A percentile compares a stretch with the other conserved stretches of the same genome.
Conservation (phyloP, 2,113 vertebrate genomes). For the Lepus europaeus region DNA sequence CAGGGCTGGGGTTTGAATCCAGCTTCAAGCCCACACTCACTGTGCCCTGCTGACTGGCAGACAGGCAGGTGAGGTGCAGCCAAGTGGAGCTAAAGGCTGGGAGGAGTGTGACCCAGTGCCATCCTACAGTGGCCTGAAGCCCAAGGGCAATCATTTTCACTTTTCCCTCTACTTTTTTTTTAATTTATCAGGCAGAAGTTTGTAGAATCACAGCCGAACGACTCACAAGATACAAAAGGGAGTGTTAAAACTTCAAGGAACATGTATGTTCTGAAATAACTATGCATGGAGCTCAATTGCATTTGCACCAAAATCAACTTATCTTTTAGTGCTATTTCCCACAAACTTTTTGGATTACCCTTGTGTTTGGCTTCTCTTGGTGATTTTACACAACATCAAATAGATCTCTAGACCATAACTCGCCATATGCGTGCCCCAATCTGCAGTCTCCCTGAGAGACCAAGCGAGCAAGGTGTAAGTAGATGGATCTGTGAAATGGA, state of each 20-base stretch:
- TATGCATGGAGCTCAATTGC: too few species aligned
- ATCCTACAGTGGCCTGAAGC: neutral
- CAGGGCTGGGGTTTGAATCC: neutral
- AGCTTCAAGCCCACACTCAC: neutral
- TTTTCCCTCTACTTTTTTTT: neutral
- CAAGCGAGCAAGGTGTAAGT: neutral
- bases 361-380: neutral
- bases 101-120: neutral
- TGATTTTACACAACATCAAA: conserved; percentile 6
- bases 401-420: neutral
- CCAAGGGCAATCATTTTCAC: neutral
- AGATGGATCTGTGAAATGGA: neutral
- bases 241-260: too few species aligned
- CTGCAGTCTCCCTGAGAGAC: neutral
- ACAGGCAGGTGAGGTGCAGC: neutral
- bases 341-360: too few species aligned
- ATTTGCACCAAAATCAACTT: too few species aligned
- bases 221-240: neutral
- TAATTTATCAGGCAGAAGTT: neutral
- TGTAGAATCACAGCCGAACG: neutral
- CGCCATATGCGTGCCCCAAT: neutral
- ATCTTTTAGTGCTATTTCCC: too few species aligned
- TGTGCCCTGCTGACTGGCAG: neutral
- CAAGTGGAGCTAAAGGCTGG: rapidly evolving
- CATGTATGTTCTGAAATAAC: too few species aligned